Base-by-base conservation (phyloP, 2,888 invertebrate species). In the Drosophila nr. fundita region DNA sequence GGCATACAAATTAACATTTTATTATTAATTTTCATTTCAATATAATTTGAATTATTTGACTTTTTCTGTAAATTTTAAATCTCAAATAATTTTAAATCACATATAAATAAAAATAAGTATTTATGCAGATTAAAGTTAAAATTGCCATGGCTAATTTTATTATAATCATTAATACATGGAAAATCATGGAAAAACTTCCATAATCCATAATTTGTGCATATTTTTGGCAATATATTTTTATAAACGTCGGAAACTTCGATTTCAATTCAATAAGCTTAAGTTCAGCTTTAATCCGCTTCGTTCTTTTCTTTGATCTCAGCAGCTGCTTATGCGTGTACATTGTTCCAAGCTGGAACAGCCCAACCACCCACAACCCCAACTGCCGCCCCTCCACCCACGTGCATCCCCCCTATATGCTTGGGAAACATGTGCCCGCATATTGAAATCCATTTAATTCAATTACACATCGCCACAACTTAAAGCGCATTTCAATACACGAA, bases 381-480 rank as follows among this genome's bases (percentile, higher is more conserved):
- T 24, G n/a, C 29, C 11, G 1, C 40, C 30, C 10, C 32, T 21
- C 52, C 40, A 52, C 53, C 38, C 2, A 10, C 24, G 38, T 27
- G 7, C 6, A 24, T 2, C 62, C 42, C 18, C 34, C 63, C 32
- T 42, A 21, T n/a, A 34, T 45, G 54, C 4, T 30, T 40, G 36
- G 65, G 55, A 70, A 82, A 78, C 85, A 89, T 89, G 88, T 60
- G 89, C 89, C 89, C 89, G 85, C 89, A 85, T 85, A 85, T 85
- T 87, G 87, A 87, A 85, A 89, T 85, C 89, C 85, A 87, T 85
- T 85, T 85, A 85, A 85, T 85, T 85, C 85, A 85, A 85, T 89
- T 89, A 85, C 85, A 80, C 68, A 82, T 80, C 70, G 75, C 85
- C 85, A 75, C 89, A 85, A 87, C 85, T 85, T 89, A 80, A 89